phyloP scores from a whole-genome alignment of 37 sponge, comb jelly and placozoan species.

The Chondrosia reniformis region DNA sequence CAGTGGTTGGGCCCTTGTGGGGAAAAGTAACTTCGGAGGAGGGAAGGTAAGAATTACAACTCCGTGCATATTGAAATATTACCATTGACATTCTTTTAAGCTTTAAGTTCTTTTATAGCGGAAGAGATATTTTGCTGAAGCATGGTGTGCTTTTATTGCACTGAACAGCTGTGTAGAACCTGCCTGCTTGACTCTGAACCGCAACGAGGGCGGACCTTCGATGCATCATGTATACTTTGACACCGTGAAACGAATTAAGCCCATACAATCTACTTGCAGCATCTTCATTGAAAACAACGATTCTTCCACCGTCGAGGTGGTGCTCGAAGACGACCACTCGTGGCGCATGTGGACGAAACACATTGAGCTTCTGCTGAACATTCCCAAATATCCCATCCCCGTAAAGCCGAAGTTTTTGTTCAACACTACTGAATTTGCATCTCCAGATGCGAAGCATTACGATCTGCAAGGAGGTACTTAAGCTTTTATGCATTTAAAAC shows the following conservation, averaged over 20 bases:
- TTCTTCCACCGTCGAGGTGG: neutral
- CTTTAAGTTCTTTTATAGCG: no score
- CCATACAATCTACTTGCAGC: neutral
- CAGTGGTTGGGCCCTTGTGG: no score
- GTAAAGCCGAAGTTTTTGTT: neutral
- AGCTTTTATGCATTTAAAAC: no score
- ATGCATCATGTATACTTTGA: slow-evolving; percentile 18
- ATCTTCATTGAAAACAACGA: neutral
- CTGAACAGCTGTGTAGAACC: neutral
- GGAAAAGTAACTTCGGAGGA: no score
- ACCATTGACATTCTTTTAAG: no score
- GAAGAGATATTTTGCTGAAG: neutral
- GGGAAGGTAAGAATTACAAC: no score
- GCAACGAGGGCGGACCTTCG: slow-evolving; percentile 14
- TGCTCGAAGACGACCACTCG: neutral
- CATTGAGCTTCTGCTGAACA: slow-evolving; percentile 12
- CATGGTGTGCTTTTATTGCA: neutral
- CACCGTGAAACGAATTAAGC: neutral
- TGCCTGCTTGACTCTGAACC: slow-evolving; percentile 3
- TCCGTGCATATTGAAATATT: no score
- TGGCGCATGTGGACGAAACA: slow-evolving; percentile 18
- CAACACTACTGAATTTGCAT: no score
- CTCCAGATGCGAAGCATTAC: neutral
- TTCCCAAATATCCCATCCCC: slow-evolving; percentile 18
- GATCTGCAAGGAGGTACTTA: slow-evolving; percentile 13